Percentiles rank a stretch among this genome's conserved stretches.
These are phyloP conservation scores for Macrobrachium rosenbergii DNA, from an alignment of 1,140 invertebrate genomes.

Conservation along the genomic window DNA sequence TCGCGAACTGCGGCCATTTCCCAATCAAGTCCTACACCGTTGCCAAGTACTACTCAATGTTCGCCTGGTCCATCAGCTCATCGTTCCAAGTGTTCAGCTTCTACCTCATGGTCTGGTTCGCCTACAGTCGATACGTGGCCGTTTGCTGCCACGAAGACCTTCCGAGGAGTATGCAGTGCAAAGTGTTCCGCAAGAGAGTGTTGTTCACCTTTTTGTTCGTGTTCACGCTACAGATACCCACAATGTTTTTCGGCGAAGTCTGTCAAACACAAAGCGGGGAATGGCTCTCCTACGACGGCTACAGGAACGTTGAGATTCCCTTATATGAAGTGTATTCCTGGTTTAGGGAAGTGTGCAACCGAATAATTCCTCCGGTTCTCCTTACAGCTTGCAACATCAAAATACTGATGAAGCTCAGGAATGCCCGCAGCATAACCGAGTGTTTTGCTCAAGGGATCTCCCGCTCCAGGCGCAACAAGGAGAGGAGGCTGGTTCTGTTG, in stretches of 20 bases:
- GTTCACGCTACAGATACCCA: slow-evolving; percentile 30
- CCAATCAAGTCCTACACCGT: too few relatives aligned
- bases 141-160: slow-evolving; percentile 39
- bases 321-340: slow-evolving; percentile 38
- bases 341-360: slow-evolving; percentile 40
- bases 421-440: slow-evolving; percentile 35
- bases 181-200: slow-evolving; percentile 18
- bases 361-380: slow-evolving; percentile 31
- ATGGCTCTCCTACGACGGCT: slow-evolving; percentile 28
- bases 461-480: slow-evolving; percentile 28
- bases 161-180: slow-evolving; percentile 16
- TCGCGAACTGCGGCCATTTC: too few relatives aligned
- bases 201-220: slow-evolving; percentile 14
- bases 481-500: slow-evolving; percentile 43
- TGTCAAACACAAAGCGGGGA: neutral
- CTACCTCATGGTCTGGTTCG: slow-evolving; percentile 57
- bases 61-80: slow-evolving; percentile 48
- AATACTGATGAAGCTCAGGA: slow-evolving; percentile 32
- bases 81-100: slow-evolving; percentile 46
- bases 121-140: slow-evolving; percentile 44
- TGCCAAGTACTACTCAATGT: slow-evolving; percentile 46
- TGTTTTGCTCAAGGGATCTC: slow-evolving; percentile 41
- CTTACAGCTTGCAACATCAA: slow-evolving; percentile 49
- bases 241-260: slow-evolving; percentile 15
- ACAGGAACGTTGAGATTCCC: neutral